Evolutionary conservation across 2,113 vertebrate species (phyloP).

Genomic region (Dasyprocta punctata): DNA sequence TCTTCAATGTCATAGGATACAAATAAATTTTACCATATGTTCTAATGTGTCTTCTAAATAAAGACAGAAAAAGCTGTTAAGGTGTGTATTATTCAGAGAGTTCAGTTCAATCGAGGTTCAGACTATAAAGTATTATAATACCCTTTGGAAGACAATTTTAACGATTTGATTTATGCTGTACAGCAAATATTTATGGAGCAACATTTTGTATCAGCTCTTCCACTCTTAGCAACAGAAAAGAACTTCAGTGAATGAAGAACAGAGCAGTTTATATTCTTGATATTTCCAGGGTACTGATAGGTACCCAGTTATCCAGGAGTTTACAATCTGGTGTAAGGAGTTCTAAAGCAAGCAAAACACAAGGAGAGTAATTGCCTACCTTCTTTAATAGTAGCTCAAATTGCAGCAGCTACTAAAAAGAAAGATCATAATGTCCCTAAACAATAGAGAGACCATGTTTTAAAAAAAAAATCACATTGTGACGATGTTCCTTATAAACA

Average conservation of each 20-base stretch:
- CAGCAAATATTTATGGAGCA: slow-evolving; percentile 37
- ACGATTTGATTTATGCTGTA: neutral
- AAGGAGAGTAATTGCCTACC: neutral
- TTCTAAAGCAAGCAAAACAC: neutral
- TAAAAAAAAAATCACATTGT: neutral
- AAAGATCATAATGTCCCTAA: neutral
- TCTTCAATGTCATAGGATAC: neutral
- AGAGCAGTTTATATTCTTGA: neutral
- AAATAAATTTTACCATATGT: neutral
- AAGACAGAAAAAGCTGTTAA: neutral
- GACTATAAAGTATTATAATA: neutral
- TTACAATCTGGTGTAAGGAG: neutral
- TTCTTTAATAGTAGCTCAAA: neutral
- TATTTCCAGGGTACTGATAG: neutral
- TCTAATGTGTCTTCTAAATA: neutral
- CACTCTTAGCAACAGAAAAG: neutral
- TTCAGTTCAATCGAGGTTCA: neutral
- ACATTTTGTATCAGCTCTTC: neutral
- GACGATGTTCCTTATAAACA: neutral
- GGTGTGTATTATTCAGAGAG: neutral
- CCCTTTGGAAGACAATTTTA: slow-evolving; percentile 11
- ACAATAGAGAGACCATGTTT: neutral
- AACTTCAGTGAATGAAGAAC: neutral
- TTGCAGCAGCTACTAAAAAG: neutral
- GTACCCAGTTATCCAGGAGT: neutral